Base-by-base conservation (phyloP, 2,888 invertebrate genomes). In the Cantharis rustica region DNA sequence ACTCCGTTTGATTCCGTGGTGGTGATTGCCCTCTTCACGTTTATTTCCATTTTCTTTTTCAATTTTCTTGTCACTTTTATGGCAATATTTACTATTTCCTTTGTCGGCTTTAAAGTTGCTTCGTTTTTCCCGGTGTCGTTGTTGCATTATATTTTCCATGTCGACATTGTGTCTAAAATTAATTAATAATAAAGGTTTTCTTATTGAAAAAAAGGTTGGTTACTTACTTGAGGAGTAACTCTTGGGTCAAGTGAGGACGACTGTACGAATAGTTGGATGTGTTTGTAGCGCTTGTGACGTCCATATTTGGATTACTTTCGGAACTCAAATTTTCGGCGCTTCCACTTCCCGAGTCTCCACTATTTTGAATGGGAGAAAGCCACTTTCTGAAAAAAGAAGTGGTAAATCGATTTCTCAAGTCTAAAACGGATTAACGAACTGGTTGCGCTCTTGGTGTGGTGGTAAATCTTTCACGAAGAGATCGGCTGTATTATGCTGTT, bases 91-190 rank as follows among this genome's bases (percentile, higher is more conserved):
- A 75, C 86, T 87, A 68, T 76, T 81, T 68, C 83, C 84, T 69
- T 87, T 82, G 62, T 90, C 87, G n/a, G 86, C 87, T 82, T 89
- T 90, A 3, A 85, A 88, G 13, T 88, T 89, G 0, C 89, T 89
- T 10, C 94, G 89, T 3, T 89, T 89, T 78, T 93, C 93, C 0
- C 93, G 90, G 81, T 95, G 94, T 76, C 90, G 91, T 84, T 94
- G 94, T 0, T 93, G 88, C 90, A 96, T 91, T 69, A 92, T 90
- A 83, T 94, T 95, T 85, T 95, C 95, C 96, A 96, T 96, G 76
- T 94, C 93, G 79, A 92, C 90, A 82, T 95, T 96, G 86, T 96
- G 96, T 83, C 94, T 94, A 82, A 63, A 84, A 26, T 17, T 47
- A n/a, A 1, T 15, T 23, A 71, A 61, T 72, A 1, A 15, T 13